A percentile compares a stretch with the other conserved stretches of the same genome.
phyloP scores from a whole-genome alignment of 2,888 invertebrate species.

The Antheraea assamensis region DNA sequence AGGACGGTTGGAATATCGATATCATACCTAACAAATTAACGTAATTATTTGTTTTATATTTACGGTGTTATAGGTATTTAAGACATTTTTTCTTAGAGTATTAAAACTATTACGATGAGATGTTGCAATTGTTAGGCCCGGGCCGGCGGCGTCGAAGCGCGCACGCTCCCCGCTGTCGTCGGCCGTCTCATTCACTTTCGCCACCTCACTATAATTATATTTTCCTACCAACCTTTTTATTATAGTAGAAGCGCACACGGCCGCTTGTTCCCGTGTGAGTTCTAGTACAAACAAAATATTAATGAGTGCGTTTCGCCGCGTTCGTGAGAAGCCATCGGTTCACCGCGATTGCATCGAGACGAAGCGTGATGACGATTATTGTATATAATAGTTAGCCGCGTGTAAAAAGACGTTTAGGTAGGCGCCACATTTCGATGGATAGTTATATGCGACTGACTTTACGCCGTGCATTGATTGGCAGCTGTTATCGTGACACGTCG shows the following conservation, averaged over 20 bases:
- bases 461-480: conserved; percentile 35
- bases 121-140: conserved; percentile 78
- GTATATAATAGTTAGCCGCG: conserved; percentile 81
- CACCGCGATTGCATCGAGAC: conserved; percentile 77
- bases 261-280: conserved; percentile 77
- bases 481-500: conserved; percentile 35
- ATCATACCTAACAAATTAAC: conserved; percentile 82
- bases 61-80: conserved; percentile 82
- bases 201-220: conserved; percentile 81
- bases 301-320: conserved; percentile 76
- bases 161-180: conserved; percentile 59
- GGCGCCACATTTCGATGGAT: conserved; percentile 54
- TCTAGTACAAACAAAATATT: conserved; percentile 72
- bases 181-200: conserved; percentile 76
- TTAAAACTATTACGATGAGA: conserved; percentile 81
- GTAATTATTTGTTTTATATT: conserved; percentile 82
- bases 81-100: conserved; percentile 82
- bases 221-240: conserved; percentile 80
- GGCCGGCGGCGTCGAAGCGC: conserved; percentile 65
- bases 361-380: conserved; percentile 69
- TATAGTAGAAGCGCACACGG: conserved; percentile 79
- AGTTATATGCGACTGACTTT: conserved; percentile 49
- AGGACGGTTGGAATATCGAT: conserved; percentile 80
- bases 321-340: conserved; percentile 81
- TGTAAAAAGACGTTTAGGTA: conserved; percentile 70